Percentiles rank a stretch among this genome's conserved stretches.
phyloP scores from a whole-genome alignment of 2,888 invertebrate genomes.

The Boloria selene region DNA sequence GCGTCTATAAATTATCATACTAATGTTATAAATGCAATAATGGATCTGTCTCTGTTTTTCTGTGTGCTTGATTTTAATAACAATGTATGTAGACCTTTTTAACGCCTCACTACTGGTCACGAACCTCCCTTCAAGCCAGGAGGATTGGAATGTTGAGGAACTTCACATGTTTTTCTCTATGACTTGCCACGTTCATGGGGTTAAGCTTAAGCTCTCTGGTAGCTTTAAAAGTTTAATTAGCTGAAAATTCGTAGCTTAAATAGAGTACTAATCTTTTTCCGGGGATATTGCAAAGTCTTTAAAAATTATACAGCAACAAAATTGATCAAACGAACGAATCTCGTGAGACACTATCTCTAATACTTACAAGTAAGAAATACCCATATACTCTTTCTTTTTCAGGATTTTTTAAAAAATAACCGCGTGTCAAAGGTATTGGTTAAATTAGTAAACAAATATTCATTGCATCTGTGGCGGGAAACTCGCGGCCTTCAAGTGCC shows the following conservation, averaged over 20 bases:
- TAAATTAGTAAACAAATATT: constrained; percentile 58
- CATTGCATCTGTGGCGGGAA: constrained; percentile 64
- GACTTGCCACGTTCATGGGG: background rate
- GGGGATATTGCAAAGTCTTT: too few relatives aligned
- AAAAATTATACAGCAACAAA: too few relatives aligned
- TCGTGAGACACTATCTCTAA: too few relatives aligned
- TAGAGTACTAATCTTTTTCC: too few relatives aligned
- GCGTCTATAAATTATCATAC: too few relatives aligned
- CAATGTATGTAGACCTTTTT: too few relatives aligned
- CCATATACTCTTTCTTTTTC: constrained; percentile 8
- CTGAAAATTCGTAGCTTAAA: background rate
- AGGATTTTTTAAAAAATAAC: constrained; percentile 68
- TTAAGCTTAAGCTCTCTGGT: background rate
- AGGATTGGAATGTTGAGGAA: too few relatives aligned
- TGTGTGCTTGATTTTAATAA: too few relatives aligned
- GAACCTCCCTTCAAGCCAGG: background rate
- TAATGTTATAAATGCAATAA: too few relatives aligned
- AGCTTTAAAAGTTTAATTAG: background rate
- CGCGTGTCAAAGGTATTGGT: constrained; percentile 64
- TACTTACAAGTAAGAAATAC: background rate
- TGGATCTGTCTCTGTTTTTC: too few relatives aligned
- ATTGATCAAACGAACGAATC: too few relatives aligned
- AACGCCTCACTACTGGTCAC: background rate
- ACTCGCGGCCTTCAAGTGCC: constrained; percentile 65
- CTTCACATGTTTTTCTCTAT: background rate